Evolutionary conservation across 2,113 vertebrate species (phyloP).

Genomic region (Phalacrocorax brasilianus): DNA sequence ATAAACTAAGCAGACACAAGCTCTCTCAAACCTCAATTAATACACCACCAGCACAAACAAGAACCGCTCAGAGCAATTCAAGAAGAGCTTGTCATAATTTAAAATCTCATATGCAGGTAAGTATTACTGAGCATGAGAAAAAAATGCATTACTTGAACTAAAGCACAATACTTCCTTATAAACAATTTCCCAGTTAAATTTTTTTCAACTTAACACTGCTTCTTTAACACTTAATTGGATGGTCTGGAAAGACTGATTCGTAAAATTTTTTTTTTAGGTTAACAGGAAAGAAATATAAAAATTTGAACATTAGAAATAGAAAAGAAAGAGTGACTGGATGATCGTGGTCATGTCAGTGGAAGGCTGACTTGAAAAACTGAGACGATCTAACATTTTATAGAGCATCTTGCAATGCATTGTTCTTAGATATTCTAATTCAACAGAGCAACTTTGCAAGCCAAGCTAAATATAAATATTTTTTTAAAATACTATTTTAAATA

Average conservation of each 20-base stretch:
- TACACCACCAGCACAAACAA: neutral
- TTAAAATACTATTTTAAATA: neutral
- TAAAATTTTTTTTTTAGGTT: neutral
- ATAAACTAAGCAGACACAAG: neutral
- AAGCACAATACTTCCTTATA: neutral
- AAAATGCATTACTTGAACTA: neutral
- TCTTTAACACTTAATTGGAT: neutral
- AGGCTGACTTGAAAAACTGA: neutral
- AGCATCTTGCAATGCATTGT: neutral
- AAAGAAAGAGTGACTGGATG: neutral
- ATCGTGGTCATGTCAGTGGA: neutral
- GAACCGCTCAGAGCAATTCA: neutral
- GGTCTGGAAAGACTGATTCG: neutral
- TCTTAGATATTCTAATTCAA: neutral
- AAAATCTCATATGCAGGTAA: neutral
- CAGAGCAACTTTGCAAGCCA: neutral
- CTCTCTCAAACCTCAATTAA: neutral
- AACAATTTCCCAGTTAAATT: neutral
- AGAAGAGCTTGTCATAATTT: neutral
- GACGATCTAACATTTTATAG: neutral
- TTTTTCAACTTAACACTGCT: neutral
- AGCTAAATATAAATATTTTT: neutral
- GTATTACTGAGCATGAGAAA: neutral
- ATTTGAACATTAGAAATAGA: neutral
- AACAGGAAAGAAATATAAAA: neutral